Evolutionary conservation across 2,797 vertebrate genomes (phyloP).

Genomic region (Coracias cyanogaster): DNA sequence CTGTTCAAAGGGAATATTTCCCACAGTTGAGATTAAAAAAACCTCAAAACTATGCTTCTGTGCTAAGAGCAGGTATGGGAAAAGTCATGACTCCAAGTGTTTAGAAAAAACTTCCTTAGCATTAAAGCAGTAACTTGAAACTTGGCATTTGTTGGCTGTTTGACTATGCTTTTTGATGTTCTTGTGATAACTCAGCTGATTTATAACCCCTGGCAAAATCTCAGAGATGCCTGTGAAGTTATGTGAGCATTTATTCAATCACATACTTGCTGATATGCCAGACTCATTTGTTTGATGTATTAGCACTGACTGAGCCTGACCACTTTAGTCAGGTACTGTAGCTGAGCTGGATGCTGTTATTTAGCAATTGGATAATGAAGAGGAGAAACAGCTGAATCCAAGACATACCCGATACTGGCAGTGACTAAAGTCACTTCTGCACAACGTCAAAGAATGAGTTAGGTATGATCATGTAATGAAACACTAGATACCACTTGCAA

Average conservation of each 20-base stretch:
- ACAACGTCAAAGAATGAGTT: not conserved
- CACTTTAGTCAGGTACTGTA: constrained; percentile 40
- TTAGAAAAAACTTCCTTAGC: not conserved
- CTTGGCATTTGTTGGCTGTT: constrained; percentile 3
- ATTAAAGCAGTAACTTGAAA: constrained; percentile 36
- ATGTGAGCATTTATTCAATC: constrained; percentile 37
- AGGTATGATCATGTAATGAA: not conserved
- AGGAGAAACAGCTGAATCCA: not conserved
- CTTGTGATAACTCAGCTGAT: constrained; percentile 45
- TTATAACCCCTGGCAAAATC: constrained; percentile 51
- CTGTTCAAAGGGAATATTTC: not conserved
- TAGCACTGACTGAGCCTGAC: not conserved
- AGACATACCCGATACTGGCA: not conserved
- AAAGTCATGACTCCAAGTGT: fast-evolving
- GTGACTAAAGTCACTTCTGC: not conserved
- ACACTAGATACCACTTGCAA: not conserved
- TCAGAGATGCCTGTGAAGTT: constrained; percentile 63
- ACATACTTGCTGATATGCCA: constrained; percentile 57
- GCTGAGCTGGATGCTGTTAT: not conserved
- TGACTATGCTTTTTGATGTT: constrained; percentile 50
- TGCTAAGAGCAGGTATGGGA: not conserved
- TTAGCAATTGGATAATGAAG: not conserved
- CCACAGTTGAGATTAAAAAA: not conserved
- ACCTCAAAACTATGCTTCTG: not conserved
- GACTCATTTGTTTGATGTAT: constrained; percentile 24